phyloP scores from a whole-genome alignment of 2,797 vertebrate genomes.

The Pachyuromys duprasi region DNA sequence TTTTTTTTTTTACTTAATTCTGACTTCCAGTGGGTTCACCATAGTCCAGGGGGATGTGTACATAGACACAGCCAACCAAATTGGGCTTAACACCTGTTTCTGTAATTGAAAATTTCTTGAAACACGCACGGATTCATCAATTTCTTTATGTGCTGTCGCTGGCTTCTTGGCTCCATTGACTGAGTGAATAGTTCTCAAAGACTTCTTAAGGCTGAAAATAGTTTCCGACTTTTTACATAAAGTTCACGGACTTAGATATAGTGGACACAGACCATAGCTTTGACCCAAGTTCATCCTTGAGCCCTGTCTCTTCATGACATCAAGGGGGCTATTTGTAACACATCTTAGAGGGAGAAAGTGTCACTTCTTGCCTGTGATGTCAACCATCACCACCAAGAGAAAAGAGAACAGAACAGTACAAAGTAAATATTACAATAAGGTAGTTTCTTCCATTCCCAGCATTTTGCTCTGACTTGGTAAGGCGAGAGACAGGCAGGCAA shows the following conservation, averaged over 20 bases:
- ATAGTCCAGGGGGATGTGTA: background rate
- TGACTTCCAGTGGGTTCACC: background rate
- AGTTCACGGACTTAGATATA: too few species aligned
- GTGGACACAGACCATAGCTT: background rate
- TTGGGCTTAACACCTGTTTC: background rate
- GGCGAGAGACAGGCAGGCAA: background rate
- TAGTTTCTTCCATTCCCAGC: background rate
- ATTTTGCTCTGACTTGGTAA: background rate
- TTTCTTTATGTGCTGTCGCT: background rate
- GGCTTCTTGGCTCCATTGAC: background rate
- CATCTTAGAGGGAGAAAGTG: background rate
- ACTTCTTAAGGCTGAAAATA: background rate
- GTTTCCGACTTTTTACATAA: background rate
- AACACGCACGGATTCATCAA: too few species aligned
- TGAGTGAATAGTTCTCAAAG: background rate
- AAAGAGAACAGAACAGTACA: too few species aligned
- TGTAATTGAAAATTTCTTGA: background rate
- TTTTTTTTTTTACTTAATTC: too few species aligned
- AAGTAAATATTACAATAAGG: background rate
- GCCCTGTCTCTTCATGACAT: accelerated
- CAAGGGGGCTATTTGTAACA: background rate
- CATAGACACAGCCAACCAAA: background rate
- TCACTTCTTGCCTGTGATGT: background rate
- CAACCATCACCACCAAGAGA: background rate
- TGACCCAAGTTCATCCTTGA: background rate